Evolutionary conservation across 2,888 invertebrate species (phyloP).

Genomic region (Agapostemon virescens): DNA sequence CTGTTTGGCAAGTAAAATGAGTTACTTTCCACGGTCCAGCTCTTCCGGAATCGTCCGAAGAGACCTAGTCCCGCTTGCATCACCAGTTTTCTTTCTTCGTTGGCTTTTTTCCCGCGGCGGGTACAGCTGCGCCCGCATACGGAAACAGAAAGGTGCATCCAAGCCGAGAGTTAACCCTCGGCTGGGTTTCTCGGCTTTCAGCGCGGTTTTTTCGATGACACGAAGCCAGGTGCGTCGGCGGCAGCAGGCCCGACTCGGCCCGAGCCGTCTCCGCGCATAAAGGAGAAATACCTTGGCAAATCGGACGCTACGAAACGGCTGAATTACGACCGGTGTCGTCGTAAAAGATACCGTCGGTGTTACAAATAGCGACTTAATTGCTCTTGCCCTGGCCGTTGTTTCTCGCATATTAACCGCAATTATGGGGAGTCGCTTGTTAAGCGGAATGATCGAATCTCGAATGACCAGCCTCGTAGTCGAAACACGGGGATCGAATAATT

Average conservation of each 20-base stretch:
- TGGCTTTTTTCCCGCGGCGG: constrained; percentile 18
- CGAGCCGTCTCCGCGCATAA: constrained; percentile 32
- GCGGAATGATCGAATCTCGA: constrained; percentile 19
- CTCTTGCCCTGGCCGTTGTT: constrained; percentile 35
- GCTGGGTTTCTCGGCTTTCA: constrained; percentile 53
- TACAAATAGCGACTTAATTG: constrained; percentile 51
- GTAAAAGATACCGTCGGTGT: constrained; percentile 39
- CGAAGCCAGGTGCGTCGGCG: constrained; percentile 47
- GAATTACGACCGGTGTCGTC: constrained; percentile 49
- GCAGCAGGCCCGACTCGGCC: neutral
- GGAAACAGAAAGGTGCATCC: constrained; percentile 64
- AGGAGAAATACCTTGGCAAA: constrained; percentile 54
- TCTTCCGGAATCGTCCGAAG: constrained; percentile 2
- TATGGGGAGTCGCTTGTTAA: constrained; percentile 37
- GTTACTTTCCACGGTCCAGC: neutral
- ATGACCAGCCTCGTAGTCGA: neutral
- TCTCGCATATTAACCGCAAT: constrained; percentile 40
- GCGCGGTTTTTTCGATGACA: constrained; percentile 44
- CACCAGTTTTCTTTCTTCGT: constrained; percentile 29
- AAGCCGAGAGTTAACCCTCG: constrained; percentile 50
- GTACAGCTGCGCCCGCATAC: constrained; percentile 67
- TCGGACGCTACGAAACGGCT: constrained; percentile 53
- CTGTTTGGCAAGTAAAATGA: neutral
- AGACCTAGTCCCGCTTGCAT: neutral
- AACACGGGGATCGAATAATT: neutral